Evolutionary conservation across 2,888 invertebrate genomes (phyloP), one percentile per base, ranked within the genome.

Genomic region (Pseudococcus longispinus): DNA sequence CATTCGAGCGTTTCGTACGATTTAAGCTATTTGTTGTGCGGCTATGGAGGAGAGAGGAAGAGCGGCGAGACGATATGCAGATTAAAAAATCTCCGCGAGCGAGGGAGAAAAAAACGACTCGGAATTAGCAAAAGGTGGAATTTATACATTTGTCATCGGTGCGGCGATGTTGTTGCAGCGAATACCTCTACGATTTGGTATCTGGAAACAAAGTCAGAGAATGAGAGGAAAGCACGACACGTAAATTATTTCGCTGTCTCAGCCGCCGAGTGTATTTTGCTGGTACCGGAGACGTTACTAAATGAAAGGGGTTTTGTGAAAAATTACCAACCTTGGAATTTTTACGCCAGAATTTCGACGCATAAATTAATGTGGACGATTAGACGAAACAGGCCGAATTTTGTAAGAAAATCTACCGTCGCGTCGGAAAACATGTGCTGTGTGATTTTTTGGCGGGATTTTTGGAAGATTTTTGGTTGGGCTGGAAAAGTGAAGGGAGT

Each of bases 61-160:
- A 55, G 55, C 8, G 1, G 32, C 32, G n/a, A 15, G 29, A 74
- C 29, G 74, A 80, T 80, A 42, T 42, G 77, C 42, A 80, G 42
- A 80, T 80, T 80, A 80, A 80, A 80, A 80, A 80, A 80, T 80
- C 77, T 80, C 9, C 37, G 20, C 77, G 77, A 37, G 37, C 77
- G 37, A 60, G 60, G 23, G 60, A 60, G 60, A 60, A 60, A 60
- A 60, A 60, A 74, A 74, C 74, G 18, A 37, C 74, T 74, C 77
- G 42, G 42, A 80, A 80, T 80, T 80, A 80, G 77, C 15, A 42
- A 80, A 80, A 42, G 77, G 77, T 80, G 77, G 77, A 80, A 80
- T 80, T 80, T 80, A 42, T 20, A 80, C 77, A 42, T 80, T 80
- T 80, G 42, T 80, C 77, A 80, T 80, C 77, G 77, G 70, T 26